Evolutionary conservation across 2,113 vertebrate genomes (phyloP).

Genomic region (Microcebus jonahi): DNA sequence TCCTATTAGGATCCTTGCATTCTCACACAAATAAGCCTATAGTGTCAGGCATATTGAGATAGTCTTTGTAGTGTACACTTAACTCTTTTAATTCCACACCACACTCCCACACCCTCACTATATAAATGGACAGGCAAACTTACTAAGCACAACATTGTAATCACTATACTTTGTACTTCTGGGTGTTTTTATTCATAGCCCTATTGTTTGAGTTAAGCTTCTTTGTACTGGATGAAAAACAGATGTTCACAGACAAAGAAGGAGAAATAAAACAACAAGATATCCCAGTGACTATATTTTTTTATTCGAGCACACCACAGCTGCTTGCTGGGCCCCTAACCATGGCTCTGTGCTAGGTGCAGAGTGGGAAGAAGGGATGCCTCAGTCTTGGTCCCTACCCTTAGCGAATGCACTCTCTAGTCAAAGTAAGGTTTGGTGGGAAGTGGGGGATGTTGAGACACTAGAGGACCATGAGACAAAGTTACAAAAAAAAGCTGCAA

Average conservation of each 20-base stretch:
- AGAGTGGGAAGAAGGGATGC: background rate
- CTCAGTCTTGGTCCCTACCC: background rate
- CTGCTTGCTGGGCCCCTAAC: background rate
- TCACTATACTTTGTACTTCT: conserved; percentile 11
- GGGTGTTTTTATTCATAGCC: conserved; percentile 32
- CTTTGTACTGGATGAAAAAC: conserved; percentile 50
- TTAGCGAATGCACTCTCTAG: background rate
- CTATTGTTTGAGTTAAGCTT: conserved; percentile 51
- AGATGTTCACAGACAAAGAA: conserved; percentile 58
- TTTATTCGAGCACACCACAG: background rate
- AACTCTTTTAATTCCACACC: background rate
- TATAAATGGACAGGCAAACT: background rate
- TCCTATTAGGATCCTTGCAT: background rate
- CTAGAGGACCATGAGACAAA: background rate
- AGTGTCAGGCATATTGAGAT: background rate
- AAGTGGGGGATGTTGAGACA: background rate
- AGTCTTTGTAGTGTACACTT: background rate
- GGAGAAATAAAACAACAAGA: conserved; percentile 46
- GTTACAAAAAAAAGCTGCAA: background rate
- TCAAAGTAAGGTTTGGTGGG: background rate
- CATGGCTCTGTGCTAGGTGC: background rate
- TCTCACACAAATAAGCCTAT: background rate
- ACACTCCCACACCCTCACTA: background rate
- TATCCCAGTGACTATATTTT: conserved; percentile 2
- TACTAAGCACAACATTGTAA: background rate